Evolutionary conservation across 1,140 invertebrate species (phyloP), one percentile per base, ranked within the genome.

Genomic region (Ips nitidus): DNA sequence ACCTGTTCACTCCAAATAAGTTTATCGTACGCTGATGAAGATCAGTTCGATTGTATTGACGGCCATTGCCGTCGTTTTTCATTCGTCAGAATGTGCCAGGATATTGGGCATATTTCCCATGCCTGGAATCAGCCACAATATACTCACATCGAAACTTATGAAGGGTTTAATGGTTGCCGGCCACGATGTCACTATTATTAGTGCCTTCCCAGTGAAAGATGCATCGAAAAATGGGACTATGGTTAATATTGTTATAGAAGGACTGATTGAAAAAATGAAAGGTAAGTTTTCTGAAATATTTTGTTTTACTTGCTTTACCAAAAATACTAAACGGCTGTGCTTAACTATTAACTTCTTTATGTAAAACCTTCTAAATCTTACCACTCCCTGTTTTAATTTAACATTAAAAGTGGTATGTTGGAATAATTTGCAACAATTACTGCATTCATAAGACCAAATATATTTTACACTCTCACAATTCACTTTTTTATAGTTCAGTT

Each of bases 181-280:
- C 39, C 89, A 92, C 73, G 81, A 89, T 4, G 67, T 93, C 3
- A 91, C 89, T 0, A 85, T 91, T 8, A 78, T 91, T 6, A 89
- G 85, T 41, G 84, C 87, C 69, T 89, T 88, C 59, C 82, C 55
- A 83, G 70, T 77, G 81, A 63, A 74, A 79, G n/a, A 79, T 83
- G 47, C 77, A 81, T 2, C 75, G 83, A 67, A 74, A 58, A 70
- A 65, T 52, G 69, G 71, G 66, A 52, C 8, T 73, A 70, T 8
- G 22, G 66, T 40, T 40, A 56, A 71, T 7, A 50, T 73, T 7
- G 2, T 71, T 8, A 43, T 75, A 8, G 50, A 53, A 41, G 63
- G 69, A 39, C 5, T 59, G 8, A 4, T 2, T 38, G 56, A 70
- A 1, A 36, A 68, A 3, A 58, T 68, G 42, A 2, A 60, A 41